Base-by-base conservation (phyloP, 2,797 vertebrate genomes). In the Hippocampus kuda region DNA sequence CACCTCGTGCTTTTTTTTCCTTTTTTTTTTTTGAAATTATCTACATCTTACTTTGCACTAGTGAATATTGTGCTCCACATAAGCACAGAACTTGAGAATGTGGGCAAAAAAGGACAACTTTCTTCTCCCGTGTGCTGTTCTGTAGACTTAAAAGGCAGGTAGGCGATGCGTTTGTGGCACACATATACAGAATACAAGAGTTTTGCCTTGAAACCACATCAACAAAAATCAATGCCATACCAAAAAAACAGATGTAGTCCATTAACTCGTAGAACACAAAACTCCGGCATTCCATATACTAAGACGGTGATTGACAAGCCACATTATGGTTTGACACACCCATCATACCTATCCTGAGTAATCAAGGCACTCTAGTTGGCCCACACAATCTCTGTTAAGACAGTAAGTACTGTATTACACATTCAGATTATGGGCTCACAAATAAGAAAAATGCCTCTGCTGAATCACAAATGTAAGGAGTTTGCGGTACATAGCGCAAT, bases 1-100 rank as follows among this genome's bases (percentile, higher is more conserved):
- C 69, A 86, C 81, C 68, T 80, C 86, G 86, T 88, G 87, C 88
- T 86, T 83, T 65, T 81, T 86, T 84, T 75, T 81, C 3, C 26
- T 27, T 86, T 82, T 81, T 85, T 84, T 75, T 83, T 20, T 38
- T 27, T 86, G 80, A 70, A 88, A 89, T 83, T 91, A 90, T 91
- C 86, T 90, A 92, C 89, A 91, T 81, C 89, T 87, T 81, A 84
- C 76, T 87, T 83, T 26, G 83, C 87, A 89, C 82, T 82, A 86
- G 68, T 83, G 81, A 81, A 80, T 74, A 77, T 77, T 73, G 78
- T 83, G 49, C 76, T 72, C 79, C 87, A 87, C 69, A 85, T 68
- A 75, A 81, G 80, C 81, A 74, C 76, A 74, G 71, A 61, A 76
- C 63, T 77, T 61, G 67, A 79, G 67, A 81, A 81, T 60, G 27